A percentile compares a stretch with the other conserved stretches of the same genome.
phyloP scores from a whole-genome alignment of 1,140 invertebrate genomes.

The Harlomillsia oculata region DNA sequence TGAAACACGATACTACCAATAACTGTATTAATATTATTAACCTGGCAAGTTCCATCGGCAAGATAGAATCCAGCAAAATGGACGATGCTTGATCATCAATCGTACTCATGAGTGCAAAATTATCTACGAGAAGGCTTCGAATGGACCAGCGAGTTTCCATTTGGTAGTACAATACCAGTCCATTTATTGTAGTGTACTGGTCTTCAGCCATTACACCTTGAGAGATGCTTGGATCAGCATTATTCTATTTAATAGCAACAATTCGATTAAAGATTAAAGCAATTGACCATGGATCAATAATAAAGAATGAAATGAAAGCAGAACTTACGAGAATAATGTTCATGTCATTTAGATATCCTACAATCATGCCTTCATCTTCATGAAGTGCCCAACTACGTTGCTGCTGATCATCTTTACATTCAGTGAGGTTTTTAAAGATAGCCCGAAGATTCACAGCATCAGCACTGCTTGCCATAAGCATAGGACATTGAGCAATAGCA shows the following conservation, averaged over 20 bases:
- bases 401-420: conserved; percentile 83
- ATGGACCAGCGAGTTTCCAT: conserved; percentile 81
- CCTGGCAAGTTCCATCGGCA: conserved; percentile 76
- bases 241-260: conserved; percentile 51
- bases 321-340: conserved; percentile 68
- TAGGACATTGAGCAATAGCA: conserved; percentile 32
- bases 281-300: not conserved
- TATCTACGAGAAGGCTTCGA: conserved; percentile 65
- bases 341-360: conserved; percentile 69
- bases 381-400: conserved; percentile 86
- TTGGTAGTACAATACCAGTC: conserved; percentile 79
- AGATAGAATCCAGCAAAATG: conserved; percentile 70
- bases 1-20: not conserved
- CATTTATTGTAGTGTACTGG: conserved; percentile 62
- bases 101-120: conserved; percentile 75
- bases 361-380: conserved; percentile 79
- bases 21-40: conserved; percentile 29
- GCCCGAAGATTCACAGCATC: conserved; percentile 68
- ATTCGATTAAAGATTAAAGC: not conserved
- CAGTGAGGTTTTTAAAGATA: conserved; percentile 68
- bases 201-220: conserved; percentile 64
- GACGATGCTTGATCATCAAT: conserved; percentile 66
- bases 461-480: conserved; percentile 53
- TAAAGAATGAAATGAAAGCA: not conserved
- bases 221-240: conserved; percentile 70